Base-by-base conservation (phyloP, 2,888 invertebrate genomes). In the Lucinisca nassula region DNA sequence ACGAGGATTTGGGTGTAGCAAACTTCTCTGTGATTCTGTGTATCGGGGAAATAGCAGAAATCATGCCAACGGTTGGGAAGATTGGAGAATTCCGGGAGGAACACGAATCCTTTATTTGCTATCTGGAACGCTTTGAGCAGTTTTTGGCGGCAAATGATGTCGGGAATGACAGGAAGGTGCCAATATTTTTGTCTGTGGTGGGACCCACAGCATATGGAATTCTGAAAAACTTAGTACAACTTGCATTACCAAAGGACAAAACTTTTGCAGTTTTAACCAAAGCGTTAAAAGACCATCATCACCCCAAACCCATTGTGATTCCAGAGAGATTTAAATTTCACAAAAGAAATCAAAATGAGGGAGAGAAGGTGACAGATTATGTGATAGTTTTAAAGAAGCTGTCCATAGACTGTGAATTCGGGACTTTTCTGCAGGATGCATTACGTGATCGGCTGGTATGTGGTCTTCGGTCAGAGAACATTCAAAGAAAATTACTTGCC, bases 311-410 rank as follows among this genome's bases (percentile, higher is more conserved):
- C 1, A 27, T 85, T 27, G 38, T 61, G 1, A 80, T 84, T 70
- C 75, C 86, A 10, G 85, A 78, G 82, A 12, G 82, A 10, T 85
- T 85, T 21, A 82, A 82, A n/a, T 85, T 82, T 32, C 55, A 82
- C 35, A 78, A 78, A 82, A 37, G 78, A 4, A 85, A 82, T 35
- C 86, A 83, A 49, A 45, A 35, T 14, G 72, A 79, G 40, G 75
- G 79, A 10, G 75, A 82, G n/a, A n/a, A n/a, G n/a, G 67, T 85
- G 0, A 12, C 24, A 12, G 80, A 79, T 24, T 87, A 87, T 74
- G 77, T 84, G 1, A 81, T 72, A n/a, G 72, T 14, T 17, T 32
- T 27, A 35, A 72, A 27, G 72, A 72, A n/a, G 72, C 40, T 81
- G 6, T 40, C 78, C 27, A 45, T 24, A 3, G n/a, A 67, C 27